Conservation (phyloP, 2,113 vertebrate species). For the Phrynocephalus versicolor region DNA sequence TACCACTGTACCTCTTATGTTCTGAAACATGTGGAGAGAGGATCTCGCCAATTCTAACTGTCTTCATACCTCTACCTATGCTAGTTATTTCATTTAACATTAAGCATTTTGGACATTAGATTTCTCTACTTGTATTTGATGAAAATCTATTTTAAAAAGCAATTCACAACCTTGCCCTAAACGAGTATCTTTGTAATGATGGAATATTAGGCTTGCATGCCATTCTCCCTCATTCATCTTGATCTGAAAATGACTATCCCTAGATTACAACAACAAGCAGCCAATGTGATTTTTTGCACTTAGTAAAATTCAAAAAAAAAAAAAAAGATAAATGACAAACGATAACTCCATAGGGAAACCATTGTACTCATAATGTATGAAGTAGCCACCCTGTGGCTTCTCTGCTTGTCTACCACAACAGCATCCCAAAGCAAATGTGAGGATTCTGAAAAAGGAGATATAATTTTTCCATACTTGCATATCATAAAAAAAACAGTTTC, state of each 20-base stretch:
- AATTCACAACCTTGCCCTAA: not conserved
- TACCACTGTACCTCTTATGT: too few relatives aligned
- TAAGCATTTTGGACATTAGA: not conserved
- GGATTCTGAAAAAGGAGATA: too few relatives aligned
- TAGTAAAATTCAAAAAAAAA: too few relatives aligned
- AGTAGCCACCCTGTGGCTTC: not conserved
- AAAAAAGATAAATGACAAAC: not conserved
- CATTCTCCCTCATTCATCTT: not conserved
- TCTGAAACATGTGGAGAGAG: not conserved
- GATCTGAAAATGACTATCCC: not conserved
- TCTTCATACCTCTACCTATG: not conserved
- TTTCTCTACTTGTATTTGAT: not conserved
- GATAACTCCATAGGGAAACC: not conserved
- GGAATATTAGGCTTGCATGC: not conserved
- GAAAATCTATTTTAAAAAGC: not conserved
- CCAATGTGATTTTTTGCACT: not conserved
- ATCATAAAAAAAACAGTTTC: not conserved
- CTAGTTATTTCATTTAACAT: not conserved
- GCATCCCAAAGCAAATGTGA: too few relatives aligned
- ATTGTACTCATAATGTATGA: not conserved
- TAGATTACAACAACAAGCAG: not conserved
- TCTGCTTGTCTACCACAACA: too few relatives aligned
- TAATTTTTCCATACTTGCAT: not conserved
- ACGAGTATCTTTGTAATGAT: not conserved
- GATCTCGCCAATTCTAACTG: not conserved